Conservation (phyloP, 2,113 vertebrate species). For the Baryphthengus martii region DNA sequence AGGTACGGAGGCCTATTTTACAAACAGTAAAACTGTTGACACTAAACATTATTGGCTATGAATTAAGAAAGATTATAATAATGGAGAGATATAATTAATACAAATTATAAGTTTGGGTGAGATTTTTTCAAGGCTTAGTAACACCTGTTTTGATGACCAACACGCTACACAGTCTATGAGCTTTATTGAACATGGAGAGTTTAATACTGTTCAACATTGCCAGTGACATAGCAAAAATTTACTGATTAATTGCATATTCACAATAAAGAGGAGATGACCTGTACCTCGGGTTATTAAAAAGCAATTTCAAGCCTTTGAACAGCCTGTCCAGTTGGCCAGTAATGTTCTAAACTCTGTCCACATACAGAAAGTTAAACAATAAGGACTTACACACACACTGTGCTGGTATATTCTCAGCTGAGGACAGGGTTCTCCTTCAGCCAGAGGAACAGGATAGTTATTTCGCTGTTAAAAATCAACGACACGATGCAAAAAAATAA, state of each 20-base stretch:
- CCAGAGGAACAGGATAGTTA: background rate
- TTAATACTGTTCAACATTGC: background rate
- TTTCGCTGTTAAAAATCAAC: background rate
- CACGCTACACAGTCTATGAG: background rate
- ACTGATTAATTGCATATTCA: background rate
- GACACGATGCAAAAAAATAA: background rate
- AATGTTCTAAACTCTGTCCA: background rate
- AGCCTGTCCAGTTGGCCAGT: background rate
- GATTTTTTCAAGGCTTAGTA: conserved; percentile 48
- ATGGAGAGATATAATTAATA: conserved; percentile 26
- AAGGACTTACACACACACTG: background rate
- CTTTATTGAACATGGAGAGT: background rate
- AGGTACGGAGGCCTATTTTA: background rate
- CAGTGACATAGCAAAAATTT: background rate
- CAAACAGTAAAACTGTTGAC: background rate
- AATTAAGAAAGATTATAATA: conserved; percentile 25
- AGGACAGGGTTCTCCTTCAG: background rate
- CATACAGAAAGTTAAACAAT: background rate
- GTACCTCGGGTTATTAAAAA: background rate
- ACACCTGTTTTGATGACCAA: background rate
- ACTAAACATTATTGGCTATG: background rate
- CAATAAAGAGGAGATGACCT: background rate
- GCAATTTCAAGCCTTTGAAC: background rate
- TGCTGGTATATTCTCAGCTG: background rate
- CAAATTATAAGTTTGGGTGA: conserved; percentile 15